Conservation (phyloP, 2,797 vertebrate genomes). For the Sitta carolinensis region DNA sequence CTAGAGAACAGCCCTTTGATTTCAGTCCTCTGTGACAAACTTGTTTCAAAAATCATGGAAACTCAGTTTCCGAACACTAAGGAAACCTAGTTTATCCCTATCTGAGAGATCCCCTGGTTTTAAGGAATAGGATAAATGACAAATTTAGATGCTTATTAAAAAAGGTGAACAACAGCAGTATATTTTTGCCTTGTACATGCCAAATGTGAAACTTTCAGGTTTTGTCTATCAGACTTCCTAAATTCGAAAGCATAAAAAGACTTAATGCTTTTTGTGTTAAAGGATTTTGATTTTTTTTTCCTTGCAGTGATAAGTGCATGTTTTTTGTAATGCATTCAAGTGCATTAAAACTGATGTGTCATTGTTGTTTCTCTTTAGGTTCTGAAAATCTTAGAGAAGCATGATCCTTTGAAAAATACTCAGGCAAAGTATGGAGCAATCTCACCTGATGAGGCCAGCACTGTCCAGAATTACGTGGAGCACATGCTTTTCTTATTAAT, state of each 20-base stretch:
- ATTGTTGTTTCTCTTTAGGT: conserved; percentile 80
- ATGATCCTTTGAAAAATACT: conserved; percentile 89
- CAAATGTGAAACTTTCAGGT: not conserved
- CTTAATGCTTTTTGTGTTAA: not conserved
- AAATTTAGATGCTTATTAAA: not conserved
- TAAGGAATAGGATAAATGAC: not conserved
- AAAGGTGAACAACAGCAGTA: not conserved
- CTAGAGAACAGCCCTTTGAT: not conserved
- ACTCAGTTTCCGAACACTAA: not conserved
- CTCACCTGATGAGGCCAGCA: conserved; percentile 91
- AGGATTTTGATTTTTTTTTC: not conserved
- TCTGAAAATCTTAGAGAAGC: conserved; percentile 95
- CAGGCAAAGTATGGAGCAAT: conserved; percentile 81
- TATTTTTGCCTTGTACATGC: accelerated
- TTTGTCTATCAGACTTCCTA: not conserved
- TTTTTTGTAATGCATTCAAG: not conserved
- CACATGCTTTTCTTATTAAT: conserved; percentile 96
- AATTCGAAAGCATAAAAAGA: not conserved
- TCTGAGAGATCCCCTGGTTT: not conserved
- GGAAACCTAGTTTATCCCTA: not conserved
- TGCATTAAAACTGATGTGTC: not conserved
- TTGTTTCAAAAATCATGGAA: not conserved
- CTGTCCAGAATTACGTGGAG: conserved; percentile 98
- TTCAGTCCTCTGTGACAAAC: not conserved
- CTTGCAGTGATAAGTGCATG: not conserved